phyloP scores from a whole-genome alignment of 2,888 invertebrate species.

The Orchestes rusci region DNA sequence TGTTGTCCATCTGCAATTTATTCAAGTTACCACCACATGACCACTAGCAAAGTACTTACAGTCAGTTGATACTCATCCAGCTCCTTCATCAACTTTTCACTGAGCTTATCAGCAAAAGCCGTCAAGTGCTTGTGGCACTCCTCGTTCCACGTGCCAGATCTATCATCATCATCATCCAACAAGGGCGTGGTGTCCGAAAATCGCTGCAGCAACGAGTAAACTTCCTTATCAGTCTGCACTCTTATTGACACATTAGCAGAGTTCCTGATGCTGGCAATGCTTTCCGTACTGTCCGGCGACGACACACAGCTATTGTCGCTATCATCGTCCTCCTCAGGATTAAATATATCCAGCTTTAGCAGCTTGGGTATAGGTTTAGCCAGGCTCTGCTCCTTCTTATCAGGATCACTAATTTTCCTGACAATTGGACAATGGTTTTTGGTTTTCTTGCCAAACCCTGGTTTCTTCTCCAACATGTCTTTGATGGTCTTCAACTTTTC shows the following conservation, averaged over 20 bases:
- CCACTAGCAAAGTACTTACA: conserved; percentile 7
- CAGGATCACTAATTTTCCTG: conserved; percentile 52
- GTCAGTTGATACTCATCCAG: conserved; percentile 53
- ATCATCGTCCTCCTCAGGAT: conserved; percentile 87
- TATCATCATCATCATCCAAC: conserved; percentile 7
- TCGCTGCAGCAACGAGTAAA: too few species aligned
- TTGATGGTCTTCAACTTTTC: conserved; percentile 63
- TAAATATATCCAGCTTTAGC: conserved; percentile 75
- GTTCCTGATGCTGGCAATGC: conserved; percentile 63
- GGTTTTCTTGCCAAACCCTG: conserved; percentile 54
- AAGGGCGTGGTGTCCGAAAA: conserved; percentile 9
- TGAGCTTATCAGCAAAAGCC: conserved; percentile 75
- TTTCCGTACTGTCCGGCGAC: conserved; percentile 80
- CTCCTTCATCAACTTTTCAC: conserved; percentile 71
- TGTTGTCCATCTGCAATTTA: conserved; percentile 43
- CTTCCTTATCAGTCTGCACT: too few species aligned
- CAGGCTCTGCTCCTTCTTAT: conserved; percentile 52
- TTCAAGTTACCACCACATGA: background rate
- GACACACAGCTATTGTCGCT: conserved; percentile 84
- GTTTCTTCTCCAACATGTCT: conserved; percentile 61
- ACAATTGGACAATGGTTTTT: conserved; percentile 62
- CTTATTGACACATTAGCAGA: too few species aligned
- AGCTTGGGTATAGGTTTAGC: conserved; percentile 67
- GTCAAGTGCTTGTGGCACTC: conserved; percentile 64
- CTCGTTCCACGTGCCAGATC: conserved; percentile 48